A percentile compares a stretch with the other conserved stretches of the same genome.
phyloP scores from a whole-genome alignment of 2,797 vertebrate species.

The Antennarius maculatus region DNA sequence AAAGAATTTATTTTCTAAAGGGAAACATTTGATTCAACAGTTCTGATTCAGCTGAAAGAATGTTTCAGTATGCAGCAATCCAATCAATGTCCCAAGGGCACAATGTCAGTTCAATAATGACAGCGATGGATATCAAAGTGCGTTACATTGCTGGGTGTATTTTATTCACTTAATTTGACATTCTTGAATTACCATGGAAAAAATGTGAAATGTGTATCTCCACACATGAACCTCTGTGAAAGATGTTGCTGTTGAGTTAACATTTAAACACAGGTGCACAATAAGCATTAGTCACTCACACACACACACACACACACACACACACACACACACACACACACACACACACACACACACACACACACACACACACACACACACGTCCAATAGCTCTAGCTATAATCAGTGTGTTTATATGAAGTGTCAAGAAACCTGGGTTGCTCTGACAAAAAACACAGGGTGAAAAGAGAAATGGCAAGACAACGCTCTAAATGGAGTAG shows the following conservation, averaged over 20 bases:
- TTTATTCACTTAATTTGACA: slow-evolving; percentile 45
- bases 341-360: slow-evolving; percentile 11
- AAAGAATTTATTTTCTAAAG: slow-evolving; percentile 27
- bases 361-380: slow-evolving; percentile 12
- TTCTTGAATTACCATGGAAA: slow-evolving; percentile 32
- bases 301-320: slow-evolving; percentile 28
- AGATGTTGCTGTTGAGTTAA: slow-evolving; percentile 59
- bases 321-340: slow-evolving; percentile 28
- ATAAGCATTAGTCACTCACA: slow-evolving; percentile 46
- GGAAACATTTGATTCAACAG: slow-evolving; percentile 32
- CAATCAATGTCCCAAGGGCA: slow-evolving; percentile 44
- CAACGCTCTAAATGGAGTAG: slow-evolving; percentile 44
- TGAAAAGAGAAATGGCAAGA: slow-evolving; percentile 61
- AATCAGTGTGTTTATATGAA: slow-evolving; percentile 75
- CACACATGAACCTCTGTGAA: slow-evolving; percentile 35
- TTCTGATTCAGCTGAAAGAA: slow-evolving; percentile 33
- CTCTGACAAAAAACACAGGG: slow-evolving; percentile 67
- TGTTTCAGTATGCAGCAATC: slow-evolving; percentile 31
- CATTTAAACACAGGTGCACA: slow-evolving; percentile 76
- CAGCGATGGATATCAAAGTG: slow-evolving; percentile 53
- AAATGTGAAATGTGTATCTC: slow-evolving; percentile 18
- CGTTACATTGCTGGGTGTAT: slow-evolving; percentile 16
- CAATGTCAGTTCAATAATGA: slow-evolving; percentile 44
- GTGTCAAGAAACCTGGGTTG: slow-evolving; percentile 61
- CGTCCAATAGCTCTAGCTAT: slow-evolving; percentile 44